phyloP scores from a whole-genome alignment of 2,797 vertebrate species.

The Parauchenoglanis ngamensis region DNA sequence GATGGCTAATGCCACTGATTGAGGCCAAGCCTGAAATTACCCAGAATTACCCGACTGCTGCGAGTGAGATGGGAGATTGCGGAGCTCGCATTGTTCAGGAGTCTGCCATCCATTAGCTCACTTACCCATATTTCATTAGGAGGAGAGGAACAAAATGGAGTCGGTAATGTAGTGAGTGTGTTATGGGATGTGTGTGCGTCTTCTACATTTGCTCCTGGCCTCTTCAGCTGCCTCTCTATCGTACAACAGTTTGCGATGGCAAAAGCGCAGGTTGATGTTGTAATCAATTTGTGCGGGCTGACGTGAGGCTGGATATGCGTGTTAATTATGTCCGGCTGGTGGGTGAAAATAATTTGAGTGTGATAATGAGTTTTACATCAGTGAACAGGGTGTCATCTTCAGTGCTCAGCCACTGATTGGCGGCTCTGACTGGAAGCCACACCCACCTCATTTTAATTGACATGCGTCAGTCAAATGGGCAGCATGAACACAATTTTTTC shows the following conservation, averaged over 20 bases:
- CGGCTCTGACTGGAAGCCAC: conserved; percentile 17
- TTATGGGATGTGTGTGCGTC: conserved; percentile 58
- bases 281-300: conserved; percentile 79
- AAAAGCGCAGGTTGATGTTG: conserved; percentile 67
- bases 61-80: conserved; percentile 65
- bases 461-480: conserved; percentile 29
- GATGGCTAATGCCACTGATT: conserved; percentile 73
- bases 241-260: background rate
- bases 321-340: conserved; percentile 79
- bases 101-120: conserved; percentile 57
- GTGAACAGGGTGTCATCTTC: conserved; percentile 67
- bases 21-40: conserved; percentile 76
- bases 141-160: conserved; percentile 59
- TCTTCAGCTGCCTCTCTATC: conserved; percentile 2
- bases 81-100: conserved; percentile 62
- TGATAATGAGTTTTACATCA: conserved; percentile 76
- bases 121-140: conserved; percentile 65
- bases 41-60: conserved; percentile 64
- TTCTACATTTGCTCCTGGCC: conserved; percentile 41
- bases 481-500: conserved; percentile 6
- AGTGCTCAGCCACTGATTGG: conserved; percentile 41
- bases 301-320: conserved; percentile 75
- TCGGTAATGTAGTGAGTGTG: conserved; percentile 51
- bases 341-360: conserved; percentile 80
- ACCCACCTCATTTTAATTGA: conserved; percentile 25